phyloP scores from a whole-genome alignment of 1,140 invertebrate species.

The Leptinotarsa undecemlineata region DNA sequence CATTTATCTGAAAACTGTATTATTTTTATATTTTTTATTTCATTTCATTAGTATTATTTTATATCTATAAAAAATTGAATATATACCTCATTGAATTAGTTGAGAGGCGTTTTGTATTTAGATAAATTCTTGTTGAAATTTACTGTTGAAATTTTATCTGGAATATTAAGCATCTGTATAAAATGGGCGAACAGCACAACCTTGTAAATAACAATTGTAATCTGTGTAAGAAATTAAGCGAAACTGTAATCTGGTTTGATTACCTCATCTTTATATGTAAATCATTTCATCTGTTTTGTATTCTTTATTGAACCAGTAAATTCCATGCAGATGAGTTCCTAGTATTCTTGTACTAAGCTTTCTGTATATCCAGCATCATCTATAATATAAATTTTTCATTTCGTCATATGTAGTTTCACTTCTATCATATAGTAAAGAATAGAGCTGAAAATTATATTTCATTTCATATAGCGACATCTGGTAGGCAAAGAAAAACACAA shows the following conservation, averaged over 20 bases:
- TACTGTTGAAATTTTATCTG: slow-evolving; percentile 42
- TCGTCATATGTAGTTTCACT: neutral
- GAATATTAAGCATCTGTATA: slow-evolving; percentile 18
- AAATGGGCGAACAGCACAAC: slow-evolving; percentile 23
- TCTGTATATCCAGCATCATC: slow-evolving; percentile 21
- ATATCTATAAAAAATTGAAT: slow-evolving; percentile 7
- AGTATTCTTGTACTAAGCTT: slow-evolving; percentile 28
- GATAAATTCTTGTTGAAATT: slow-evolving; percentile 43
- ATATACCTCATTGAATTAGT: slow-evolving; percentile 28
- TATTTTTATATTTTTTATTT: slow-evolving; percentile 31
- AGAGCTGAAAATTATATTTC: too few species aligned
- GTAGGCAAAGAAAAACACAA: too few species aligned
- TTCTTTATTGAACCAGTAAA: slow-evolving; percentile 11
- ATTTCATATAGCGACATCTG: too few species aligned
- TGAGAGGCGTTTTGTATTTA: slow-evolving; percentile 34
- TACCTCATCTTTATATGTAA: slow-evolving; percentile 25
- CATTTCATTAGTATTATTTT: slow-evolving; percentile 19
- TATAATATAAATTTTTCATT: slow-evolving; percentile 23
- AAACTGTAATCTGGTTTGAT: slow-evolving; percentile 16
- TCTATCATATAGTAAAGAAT: too few species aligned
- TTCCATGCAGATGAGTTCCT: slow-evolving; percentile 26
- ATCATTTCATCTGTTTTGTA: slow-evolving; percentile 11
- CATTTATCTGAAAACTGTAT: slow-evolving; percentile 21
- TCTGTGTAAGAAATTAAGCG: slow-evolving; percentile 17
- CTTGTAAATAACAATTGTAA: slow-evolving; percentile 26